A percentile compares a stretch with the other conserved stretches of the same genome.
Evolutionary conservation across 2,797 vertebrate genomes (phyloP).

Genomic region (Phoebastria nigripes): DNA sequence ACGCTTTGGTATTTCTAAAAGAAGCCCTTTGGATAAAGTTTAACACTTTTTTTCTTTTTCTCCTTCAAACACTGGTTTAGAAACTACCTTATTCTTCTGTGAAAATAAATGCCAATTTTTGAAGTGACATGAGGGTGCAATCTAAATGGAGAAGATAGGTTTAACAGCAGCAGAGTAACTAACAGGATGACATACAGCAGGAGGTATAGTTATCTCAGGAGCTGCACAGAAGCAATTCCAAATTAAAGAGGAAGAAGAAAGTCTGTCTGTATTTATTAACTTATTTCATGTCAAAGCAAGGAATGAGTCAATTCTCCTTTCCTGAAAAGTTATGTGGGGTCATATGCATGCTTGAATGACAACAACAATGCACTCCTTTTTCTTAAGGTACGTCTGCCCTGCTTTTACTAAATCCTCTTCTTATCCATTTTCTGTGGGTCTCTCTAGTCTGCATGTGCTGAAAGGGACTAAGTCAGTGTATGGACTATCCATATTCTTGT

Average conservation of each 20-base stretch:
- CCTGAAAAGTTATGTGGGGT: neutral
- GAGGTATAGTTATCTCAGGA: neutral
- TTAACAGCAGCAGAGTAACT: neutral
- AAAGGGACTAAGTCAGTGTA: neutral
- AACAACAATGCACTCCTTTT: neutral
- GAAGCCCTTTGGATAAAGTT: neutral
- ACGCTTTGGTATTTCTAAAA: neutral
- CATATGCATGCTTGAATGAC: neutral
- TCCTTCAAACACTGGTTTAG: neutral
- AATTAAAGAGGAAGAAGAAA: neutral
- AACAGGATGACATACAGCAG: neutral
- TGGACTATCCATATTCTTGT: neutral
- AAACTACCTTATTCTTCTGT: neutral
- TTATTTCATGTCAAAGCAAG: neutral
- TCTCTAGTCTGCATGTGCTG: neutral
- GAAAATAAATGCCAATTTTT: neutral
- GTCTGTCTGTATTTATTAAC: neutral
- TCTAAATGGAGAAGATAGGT: neutral
- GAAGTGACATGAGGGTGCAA: neutral
- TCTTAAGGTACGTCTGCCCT: accelerated
- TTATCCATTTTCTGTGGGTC: neutral
- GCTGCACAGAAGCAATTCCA: neutral
- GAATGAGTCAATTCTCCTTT: neutral
- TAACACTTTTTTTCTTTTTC: neutral
- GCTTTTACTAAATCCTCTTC: neutral